A percentile compares a stretch with the other conserved stretches of the same genome.
Conservation (phyloP, 2,888 invertebrate species). For the Aspidiotus destructor region DNA sequence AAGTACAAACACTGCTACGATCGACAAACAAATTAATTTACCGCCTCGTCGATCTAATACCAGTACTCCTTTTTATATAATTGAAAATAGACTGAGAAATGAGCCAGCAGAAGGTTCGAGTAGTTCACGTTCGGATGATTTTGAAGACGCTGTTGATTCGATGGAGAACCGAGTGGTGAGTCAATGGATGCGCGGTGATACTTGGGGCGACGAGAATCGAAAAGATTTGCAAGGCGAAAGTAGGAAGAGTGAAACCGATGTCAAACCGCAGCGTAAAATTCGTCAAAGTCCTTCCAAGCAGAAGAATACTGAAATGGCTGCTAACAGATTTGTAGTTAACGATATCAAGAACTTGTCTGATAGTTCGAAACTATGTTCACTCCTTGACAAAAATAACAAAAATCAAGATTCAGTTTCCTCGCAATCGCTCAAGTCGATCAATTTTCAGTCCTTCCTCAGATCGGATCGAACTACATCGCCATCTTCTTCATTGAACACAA, state of each 20-base stretch:
- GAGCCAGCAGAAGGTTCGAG: background rate
- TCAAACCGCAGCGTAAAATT: constrained; percentile 9
- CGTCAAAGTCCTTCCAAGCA: constrained; percentile 15
- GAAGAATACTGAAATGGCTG: constrained; percentile 16
- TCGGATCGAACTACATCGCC: background rate
- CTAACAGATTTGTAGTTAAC: constrained; percentile 12
- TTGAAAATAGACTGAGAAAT: constrained; percentile 21
- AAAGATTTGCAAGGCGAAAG: background rate
- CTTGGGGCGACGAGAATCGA: constrained; percentile 18
- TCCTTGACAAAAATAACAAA: background rate
- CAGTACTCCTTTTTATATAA: constrained; percentile 6
- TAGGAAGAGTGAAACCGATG: background rate
- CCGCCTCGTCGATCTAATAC: constrained; percentile 1
- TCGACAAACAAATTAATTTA: background rate
- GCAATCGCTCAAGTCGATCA: background rate
- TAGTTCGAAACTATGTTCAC: background rate
- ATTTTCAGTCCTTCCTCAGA: background rate
- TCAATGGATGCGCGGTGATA: constrained; percentile 25
- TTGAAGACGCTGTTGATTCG: background rate
- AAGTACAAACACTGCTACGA: background rate
- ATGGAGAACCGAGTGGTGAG: constrained; percentile 1
- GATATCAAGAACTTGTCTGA: constrained; percentile 13
- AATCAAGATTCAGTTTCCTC: background rate
- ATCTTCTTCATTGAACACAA: background rate
- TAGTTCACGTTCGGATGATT: background rate